These are phyloP conservation scores for Suncus etruscus DNA, from an alignment of 2,113 vertebrate genomes.

Conservation along the genomic window DNA sequence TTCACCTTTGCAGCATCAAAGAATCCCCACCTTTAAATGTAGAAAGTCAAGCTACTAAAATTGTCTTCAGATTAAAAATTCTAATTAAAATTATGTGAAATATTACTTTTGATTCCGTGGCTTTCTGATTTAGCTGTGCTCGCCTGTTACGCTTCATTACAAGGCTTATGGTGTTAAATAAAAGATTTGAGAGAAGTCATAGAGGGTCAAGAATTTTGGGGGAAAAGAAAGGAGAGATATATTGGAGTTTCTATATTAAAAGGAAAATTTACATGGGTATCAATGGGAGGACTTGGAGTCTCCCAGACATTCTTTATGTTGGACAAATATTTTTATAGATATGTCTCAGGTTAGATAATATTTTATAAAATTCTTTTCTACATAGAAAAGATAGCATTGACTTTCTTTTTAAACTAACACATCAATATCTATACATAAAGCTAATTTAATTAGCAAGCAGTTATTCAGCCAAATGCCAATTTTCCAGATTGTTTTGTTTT, in stretches of 20 bases:
- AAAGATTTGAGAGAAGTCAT: constrained; percentile 51
- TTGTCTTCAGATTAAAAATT: constrained; percentile 4
- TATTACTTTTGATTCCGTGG: background rate
- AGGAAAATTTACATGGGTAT: constrained; percentile 37
- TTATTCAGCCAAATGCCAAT: constrained; percentile 75
- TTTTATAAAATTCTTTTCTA: constrained; percentile 26
- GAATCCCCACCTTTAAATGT: constrained; percentile 18
- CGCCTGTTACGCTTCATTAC: background rate
- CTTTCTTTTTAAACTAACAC: constrained; percentile 76
- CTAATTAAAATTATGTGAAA: constrained; percentile 46
- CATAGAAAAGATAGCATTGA: constrained; percentile 73
- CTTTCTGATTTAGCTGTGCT: constrained; percentile 33
- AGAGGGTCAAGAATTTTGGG: constrained; percentile 38
- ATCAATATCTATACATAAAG: constrained; percentile 33
- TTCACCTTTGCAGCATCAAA: background rate
- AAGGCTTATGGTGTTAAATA: constrained; percentile 11
- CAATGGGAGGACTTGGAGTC: constrained; percentile 9
- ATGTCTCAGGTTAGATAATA: background rate
- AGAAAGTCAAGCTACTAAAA: constrained; percentile 1
- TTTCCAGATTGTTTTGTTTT: constrained; percentile 74
- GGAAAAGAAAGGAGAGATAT: constrained; percentile 22
- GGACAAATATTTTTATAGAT: constrained; percentile 31
- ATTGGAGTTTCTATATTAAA: background rate
- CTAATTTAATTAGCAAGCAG: constrained; percentile 78
- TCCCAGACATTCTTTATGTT: background rate